Evolutionary conservation across 2,888 invertebrate genomes (phyloP).

Genomic region (Ernsta delagoae): DNA sequence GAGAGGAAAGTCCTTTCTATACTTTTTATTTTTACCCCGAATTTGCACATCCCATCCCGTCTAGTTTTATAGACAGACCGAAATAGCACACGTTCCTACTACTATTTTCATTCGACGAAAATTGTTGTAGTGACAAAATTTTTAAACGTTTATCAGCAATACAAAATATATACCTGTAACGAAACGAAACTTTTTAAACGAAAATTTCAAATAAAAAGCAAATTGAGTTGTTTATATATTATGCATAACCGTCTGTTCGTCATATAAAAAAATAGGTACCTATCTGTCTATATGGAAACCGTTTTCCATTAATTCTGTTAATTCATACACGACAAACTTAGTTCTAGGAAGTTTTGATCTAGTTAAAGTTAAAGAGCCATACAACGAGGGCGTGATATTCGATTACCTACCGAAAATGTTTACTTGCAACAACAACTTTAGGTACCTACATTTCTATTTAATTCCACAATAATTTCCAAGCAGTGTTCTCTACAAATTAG

Average conservation of each 20-base stretch:
- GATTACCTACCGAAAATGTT: not conserved
- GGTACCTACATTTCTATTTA: not conserved
- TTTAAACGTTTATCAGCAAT: not conserved
- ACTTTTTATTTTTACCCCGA: slow-evolving; percentile 62
- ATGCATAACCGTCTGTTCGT: no score
- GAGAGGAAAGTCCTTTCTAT: slow-evolving; percentile 44
- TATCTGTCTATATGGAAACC: no score
- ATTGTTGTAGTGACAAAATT: not conserved
- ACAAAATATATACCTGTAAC: no score
- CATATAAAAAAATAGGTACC: no score
- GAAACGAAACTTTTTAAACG: no score
- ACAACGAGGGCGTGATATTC: not conserved
- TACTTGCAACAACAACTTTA: not conserved
- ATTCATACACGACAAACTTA: not conserved
- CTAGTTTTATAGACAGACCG: slow-evolving; percentile 66
- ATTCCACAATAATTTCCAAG: not conserved
- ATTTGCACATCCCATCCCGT: slow-evolving; percentile 57
- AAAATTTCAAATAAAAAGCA: no score
- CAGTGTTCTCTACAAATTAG: slow-evolving; percentile 9
- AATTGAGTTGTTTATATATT: no score
- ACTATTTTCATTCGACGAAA: not conserved
- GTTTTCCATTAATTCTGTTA: not conserved
- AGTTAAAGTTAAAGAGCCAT: no score
- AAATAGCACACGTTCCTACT: slow-evolving; percentile 44
- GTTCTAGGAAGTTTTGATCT: not conserved